These are phyloP conservation scores for Epizoanthus ramosus DNA, from an alignment of 92 coral and sea anemone genomes.

Conservation along the genomic window DNA sequence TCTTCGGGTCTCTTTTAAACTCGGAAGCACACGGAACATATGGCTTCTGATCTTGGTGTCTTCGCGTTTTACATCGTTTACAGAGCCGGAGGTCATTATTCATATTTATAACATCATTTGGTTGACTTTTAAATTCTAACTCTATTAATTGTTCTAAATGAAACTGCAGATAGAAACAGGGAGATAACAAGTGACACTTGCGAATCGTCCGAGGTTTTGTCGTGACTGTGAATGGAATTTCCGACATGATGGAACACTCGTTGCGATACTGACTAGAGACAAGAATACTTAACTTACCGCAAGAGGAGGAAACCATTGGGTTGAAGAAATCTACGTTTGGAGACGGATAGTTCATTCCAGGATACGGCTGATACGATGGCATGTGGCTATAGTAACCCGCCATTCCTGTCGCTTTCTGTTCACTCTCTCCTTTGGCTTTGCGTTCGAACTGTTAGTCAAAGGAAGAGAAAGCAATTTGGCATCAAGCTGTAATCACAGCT, in stretches of 20 bases:
- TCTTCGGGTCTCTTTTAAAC: conserved; percentile 12
- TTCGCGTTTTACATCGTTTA: not conserved
- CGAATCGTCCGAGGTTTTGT: no score
- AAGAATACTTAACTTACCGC: conserved; percentile 83
- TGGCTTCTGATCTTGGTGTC: conserved; percentile 28
- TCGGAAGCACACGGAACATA: not conserved
- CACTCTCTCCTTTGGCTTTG: not conserved
- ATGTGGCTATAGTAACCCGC: conserved; percentile 93
- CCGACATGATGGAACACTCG: no score
- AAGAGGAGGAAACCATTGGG: conserved; percentile 80
- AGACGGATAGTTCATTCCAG: conserved; percentile 73
- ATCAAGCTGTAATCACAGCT: conserved; percentile 22
- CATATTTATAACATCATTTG: no score
- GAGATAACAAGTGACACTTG: not conserved
- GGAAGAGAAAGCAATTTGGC: conserved; percentile 30
- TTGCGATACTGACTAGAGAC: not conserved
- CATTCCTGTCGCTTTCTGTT: conserved; percentile 41
- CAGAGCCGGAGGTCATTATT: not conserved
- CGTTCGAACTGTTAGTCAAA: conserved; percentile 5
- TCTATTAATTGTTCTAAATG: not conserved
- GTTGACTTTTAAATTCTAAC: not conserved
- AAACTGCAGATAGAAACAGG: not conserved
- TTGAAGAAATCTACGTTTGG: conserved; percentile 91
- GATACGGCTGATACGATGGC: conserved; percentile 72
- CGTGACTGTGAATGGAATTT: no score